A percentile compares a stretch with the other conserved stretches of the same genome.
phyloP scores from a whole-genome alignment of 2,888 invertebrate species.

The Mimumesa dahlbomi region DNA sequence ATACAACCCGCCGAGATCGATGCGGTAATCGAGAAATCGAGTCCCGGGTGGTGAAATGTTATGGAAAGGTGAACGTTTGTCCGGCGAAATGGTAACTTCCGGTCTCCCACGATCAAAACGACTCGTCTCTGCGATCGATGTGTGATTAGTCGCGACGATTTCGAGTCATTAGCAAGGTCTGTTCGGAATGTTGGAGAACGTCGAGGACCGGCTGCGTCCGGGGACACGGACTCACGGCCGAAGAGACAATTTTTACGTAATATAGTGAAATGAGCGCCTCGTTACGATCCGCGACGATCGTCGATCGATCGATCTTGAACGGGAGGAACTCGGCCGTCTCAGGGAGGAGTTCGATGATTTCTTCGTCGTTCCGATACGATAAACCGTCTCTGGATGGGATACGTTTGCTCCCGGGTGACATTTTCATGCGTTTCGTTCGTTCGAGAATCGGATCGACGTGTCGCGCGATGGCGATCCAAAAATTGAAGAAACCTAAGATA shows the following conservation, averaged over 20 bases:
- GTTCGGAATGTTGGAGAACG: constrained; percentile 32
- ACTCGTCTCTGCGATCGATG: constrained; percentile 49
- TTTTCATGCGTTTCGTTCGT: constrained; percentile 12
- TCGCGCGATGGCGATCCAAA: constrained; percentile 8
- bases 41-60: background rate
- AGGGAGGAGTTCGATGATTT: background rate
- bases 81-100: constrained; percentile 17
- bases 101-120: constrained; percentile 41
- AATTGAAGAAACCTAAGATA: background rate
- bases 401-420: background rate
- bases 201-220: constrained; percentile 14
- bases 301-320: constrained; percentile 3
- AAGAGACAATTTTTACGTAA: constrained; percentile 31
- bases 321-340: background rate
- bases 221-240: constrained; percentile 27
- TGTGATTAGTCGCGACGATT: constrained; percentile 58
- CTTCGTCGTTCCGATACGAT: background rate
- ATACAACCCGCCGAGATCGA: no score
- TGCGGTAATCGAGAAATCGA: background rate
- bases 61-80: background rate
- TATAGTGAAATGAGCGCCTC: constrained; percentile 30
- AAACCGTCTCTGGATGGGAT: background rate
- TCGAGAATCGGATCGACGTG: background rate
- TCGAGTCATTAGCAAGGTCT: constrained; percentile 51
- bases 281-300: constrained; percentile 36